Percentiles rank a stretch among this genome's conserved stretches.
These are phyloP conservation scores for Asteroscopus sphinx DNA, from an alignment of 2,888 invertebrate genomes.

Conservation along the genomic window DNA sequence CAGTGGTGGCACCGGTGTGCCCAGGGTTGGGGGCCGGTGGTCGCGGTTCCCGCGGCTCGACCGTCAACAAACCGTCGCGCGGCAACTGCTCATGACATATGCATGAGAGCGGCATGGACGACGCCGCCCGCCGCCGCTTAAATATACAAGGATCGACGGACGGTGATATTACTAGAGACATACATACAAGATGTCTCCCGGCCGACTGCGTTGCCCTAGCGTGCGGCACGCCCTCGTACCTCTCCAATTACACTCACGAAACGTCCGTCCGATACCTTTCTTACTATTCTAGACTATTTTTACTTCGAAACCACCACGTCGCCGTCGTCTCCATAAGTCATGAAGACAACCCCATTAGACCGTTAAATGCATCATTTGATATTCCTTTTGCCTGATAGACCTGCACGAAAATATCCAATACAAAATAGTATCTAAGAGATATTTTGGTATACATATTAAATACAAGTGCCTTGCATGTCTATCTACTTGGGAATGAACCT, in stretches of 20 bases:
- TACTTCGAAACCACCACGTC: constrained; percentile 71
- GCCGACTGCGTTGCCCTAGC: constrained; percentile 69
- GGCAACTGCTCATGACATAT: constrained; percentile 90
- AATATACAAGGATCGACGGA: constrained; percentile 87
- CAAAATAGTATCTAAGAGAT: constrained; percentile 8
- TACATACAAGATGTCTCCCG: constrained; percentile 84
- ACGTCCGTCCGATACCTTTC: constrained; percentile 76
- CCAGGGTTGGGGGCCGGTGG: constrained; percentile 74
- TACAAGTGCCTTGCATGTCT: constrained; percentile 37
- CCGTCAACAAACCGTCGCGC: constrained; percentile 89
- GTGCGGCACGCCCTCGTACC: constrained; percentile 77
- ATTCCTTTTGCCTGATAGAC: constrained; percentile 72
- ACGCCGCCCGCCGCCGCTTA: constrained; percentile 77
- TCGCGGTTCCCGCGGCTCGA: constrained; percentile 83
- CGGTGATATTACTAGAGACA: constrained; percentile 86
- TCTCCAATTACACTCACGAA: constrained; percentile 84
- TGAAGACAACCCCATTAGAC: constrained; percentile 76
- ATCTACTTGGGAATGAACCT: constrained; percentile 36
- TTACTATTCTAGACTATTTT: constrained; percentile 79
- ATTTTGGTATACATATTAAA: constrained; percentile 45
- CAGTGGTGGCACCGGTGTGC: constrained; percentile 70
- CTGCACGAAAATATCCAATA: constrained; percentile 69
- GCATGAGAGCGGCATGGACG: constrained; percentile 85
- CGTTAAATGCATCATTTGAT: constrained; percentile 78
- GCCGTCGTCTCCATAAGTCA: constrained; percentile 81